Conservation (phyloP, 2,113 vertebrate genomes). For the Lagopus leucura region DNA sequence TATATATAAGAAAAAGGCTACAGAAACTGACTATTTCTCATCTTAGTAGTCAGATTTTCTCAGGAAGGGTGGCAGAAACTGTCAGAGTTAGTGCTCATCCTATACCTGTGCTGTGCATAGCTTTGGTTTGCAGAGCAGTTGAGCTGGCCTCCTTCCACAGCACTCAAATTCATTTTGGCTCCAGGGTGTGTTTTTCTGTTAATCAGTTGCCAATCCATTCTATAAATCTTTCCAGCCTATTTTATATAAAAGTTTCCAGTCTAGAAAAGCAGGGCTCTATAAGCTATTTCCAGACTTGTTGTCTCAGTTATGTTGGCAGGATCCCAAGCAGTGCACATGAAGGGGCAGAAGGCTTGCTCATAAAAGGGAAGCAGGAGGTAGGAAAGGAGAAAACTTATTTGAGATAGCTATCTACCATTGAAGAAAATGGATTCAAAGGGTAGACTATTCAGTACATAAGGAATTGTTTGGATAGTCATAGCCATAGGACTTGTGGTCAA, state of each 20-base stretch:
- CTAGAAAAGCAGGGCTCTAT: slow-evolving; percentile 37
- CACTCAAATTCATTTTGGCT: slow-evolving; percentile 45
- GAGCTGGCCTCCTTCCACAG: slow-evolving; percentile 19
- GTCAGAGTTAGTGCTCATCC: not conserved
- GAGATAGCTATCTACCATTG: not conserved
- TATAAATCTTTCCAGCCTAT: slow-evolving; percentile 64
- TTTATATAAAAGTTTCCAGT: slow-evolving; percentile 64
- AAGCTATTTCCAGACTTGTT: slow-evolving; percentile 58
- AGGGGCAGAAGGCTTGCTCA: not conserved
- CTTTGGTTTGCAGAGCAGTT: not conserved
- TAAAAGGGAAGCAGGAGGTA: not conserved
- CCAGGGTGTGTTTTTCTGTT: slow-evolving; percentile 53
- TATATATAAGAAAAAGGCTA: not conserved
- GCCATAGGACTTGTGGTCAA: no score
- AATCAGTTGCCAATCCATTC: slow-evolving; percentile 61
- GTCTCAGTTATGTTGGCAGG: slow-evolving; percentile 47
- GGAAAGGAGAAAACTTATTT: not conserved
- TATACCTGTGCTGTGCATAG: not conserved
- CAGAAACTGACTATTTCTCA: not conserved
- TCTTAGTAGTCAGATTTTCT: not conserved
- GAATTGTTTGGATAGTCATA: not conserved
- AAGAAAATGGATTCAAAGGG: not conserved
- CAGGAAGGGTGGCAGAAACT: not conserved
- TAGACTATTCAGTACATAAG: not conserved
- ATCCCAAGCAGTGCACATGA: not conserved